Conservation (phyloP, 1,140 invertebrate genomes). For the Panulirus ornatus region DNA sequence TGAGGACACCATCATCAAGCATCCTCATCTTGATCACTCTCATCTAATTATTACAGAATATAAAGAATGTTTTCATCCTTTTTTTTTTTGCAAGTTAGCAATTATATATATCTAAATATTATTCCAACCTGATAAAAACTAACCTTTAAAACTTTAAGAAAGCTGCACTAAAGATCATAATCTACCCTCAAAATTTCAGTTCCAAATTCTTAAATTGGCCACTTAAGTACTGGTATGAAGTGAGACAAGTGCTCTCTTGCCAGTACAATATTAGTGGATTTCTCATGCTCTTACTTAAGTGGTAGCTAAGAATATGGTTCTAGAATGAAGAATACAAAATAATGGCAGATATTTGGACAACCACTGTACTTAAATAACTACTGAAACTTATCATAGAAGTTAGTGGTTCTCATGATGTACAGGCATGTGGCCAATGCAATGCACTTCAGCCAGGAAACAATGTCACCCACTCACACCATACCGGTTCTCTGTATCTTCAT, state of each 20-base stretch:
- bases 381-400: conserved; percentile 22
- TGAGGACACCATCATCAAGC: neutral
- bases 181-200: neutral
- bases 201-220: neutral
- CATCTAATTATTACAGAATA: neutral
- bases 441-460: neutral
- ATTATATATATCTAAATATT: neutral
- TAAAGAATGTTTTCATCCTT: neutral
- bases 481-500: neutral
- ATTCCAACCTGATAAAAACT: neutral
- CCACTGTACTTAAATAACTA: conserved; percentile 48
- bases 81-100: neutral
- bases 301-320: conserved; percentile 27
- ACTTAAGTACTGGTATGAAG: conserved; percentile 5
- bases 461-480: neutral
- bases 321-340: conserved; percentile 14
- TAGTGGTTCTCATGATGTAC: conserved; percentile 31
- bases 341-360: conserved; percentile 31
- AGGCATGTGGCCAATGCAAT: neutral
- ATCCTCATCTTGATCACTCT: neutral
- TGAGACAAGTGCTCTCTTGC: neutral
- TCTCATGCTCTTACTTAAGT: conserved; percentile 19
- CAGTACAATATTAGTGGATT: neutral
- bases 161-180: neutral
- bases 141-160: neutral